Base-by-base conservation (phyloP, 2,113 vertebrate species). In the Ranitomeya variabilis region DNA sequence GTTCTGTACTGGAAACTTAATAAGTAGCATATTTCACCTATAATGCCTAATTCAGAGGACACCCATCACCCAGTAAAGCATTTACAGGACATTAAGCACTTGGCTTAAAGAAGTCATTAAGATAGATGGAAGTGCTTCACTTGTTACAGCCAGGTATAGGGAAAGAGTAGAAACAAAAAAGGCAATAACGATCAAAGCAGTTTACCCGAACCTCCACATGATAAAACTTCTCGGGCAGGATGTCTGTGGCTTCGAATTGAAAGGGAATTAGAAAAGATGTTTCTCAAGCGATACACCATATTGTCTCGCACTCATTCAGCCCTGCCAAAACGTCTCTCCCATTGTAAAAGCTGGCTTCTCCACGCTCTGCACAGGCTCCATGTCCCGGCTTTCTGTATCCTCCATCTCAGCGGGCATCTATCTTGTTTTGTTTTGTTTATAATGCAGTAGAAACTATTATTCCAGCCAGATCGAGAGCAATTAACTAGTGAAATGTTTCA, bases 221-320 rank as follows among this genome's bases (percentile, higher is more conserved):
- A 69, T 71, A 84, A 54, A 54, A 71, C 64, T 71, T 66, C 51
- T 69, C 82, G 51, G 82, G 64, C 66, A 69, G 66, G 64, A 67
- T 55, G 67, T 69, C 82, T 84, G 82, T 26, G 82, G 21, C 66
- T 84, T 84, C 82, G 15, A 31, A 51, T 26, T 55, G 64, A 84
- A 84, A 84, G 82, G 12, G 51, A 84, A 84, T 84, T 84, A 84
- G 45, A 71, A 84, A 84, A 84, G 45, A 84, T 84, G 60, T 84
- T 84, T 71, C 82, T 84, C 82, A 69, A 52, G 66, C 15, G 37
- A 83, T 69, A 23, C 64, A 71, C 82, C 55, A 55, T 84, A 84
- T 84, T 84, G 82, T 84, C 82, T 84, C 51, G 9, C 60, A 23
- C 51, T 69, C 45, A 71, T 84, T 84, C 45, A 84, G 21, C 12